Percentiles rank a stretch among this genome's conserved stretches.
Conservation (phyloP, 2,888 invertebrate species). For the Lepidonotus clava region DNA sequence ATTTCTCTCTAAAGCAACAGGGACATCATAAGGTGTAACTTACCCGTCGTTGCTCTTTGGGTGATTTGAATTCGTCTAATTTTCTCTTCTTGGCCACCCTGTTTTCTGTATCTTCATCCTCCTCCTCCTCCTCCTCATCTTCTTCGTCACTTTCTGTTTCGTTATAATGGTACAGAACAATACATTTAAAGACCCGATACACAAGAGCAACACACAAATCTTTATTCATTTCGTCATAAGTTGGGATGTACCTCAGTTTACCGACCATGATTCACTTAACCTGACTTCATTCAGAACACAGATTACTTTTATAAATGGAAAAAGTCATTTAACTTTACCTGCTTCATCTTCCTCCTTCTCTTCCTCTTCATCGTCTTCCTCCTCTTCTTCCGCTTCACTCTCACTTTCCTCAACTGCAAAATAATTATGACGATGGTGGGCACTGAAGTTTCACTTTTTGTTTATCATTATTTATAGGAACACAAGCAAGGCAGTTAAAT, state of each 20-base stretch:
- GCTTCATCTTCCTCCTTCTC: conserved; percentile 61
- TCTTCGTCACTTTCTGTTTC: conserved; percentile 58
- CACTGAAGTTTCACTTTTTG: no score
- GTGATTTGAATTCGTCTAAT: conserved; percentile 48
- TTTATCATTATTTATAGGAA: no score
- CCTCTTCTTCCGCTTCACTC: conserved; percentile 53
- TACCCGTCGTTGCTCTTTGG: conserved; percentile 41
- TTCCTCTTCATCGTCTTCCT: conserved; percentile 61
- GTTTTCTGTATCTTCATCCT: conserved; percentile 41
- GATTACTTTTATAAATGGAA: no score
- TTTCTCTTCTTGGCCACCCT: conserved; percentile 65
- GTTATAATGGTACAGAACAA: background rate
- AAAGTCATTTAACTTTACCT: no score
- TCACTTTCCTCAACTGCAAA: conserved; percentile 58
- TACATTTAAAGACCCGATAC: background rate
- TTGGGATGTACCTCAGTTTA: no score
- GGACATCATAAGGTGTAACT: no score
- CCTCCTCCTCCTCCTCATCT: conserved; percentile 51
- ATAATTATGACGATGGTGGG: background rate
- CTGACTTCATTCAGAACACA: no score
- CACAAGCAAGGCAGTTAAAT: no score
- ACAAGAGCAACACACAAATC: no score
- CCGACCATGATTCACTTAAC: no score
- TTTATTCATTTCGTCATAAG: no score
- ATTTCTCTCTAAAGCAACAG: no score